These are phyloP conservation scores for Graphium colonna DNA, from an alignment of 2,888 invertebrate species.

Conservation along the genomic window DNA sequence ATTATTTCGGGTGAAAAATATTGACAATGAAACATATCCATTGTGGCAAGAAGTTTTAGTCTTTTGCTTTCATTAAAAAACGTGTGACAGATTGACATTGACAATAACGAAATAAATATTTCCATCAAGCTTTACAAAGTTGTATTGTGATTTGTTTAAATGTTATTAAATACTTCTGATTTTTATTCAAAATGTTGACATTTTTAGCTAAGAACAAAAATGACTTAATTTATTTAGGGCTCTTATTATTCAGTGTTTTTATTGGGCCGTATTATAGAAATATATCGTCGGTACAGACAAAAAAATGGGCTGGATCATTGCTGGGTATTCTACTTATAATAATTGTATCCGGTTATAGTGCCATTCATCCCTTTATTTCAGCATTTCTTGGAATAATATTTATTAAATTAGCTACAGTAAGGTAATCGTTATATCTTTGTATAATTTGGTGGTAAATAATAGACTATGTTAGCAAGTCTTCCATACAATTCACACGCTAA, in stretches of 20 bases:
- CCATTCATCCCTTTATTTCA: constrained; percentile 63
- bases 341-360: constrained; percentile 61
- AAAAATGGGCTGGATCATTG: constrained; percentile 79
- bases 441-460: constrained; percentile 4
- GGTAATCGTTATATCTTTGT: constrained; percentile 39
- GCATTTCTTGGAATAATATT: constrained; percentile 52
- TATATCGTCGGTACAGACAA: constrained; percentile 50
- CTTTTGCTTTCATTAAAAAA: too few species aligned
- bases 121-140: too few species aligned
- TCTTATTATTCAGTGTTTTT: constrained; percentile 84
- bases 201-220: constrained; percentile 82
- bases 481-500: neutral
- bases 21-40: too few species aligned
- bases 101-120: too few species aligned
- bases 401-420: constrained; percentile 59
- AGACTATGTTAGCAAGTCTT: too few species aligned
- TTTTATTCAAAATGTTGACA: constrained; percentile 43
- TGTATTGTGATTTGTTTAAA: neutral
- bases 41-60: too few species aligned
- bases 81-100: too few species aligned
- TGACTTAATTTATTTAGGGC: constrained; percentile 86
- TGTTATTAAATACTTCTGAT: neutral
- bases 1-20: too few species aligned
- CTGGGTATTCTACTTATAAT: constrained; percentile 58
- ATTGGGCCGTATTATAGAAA: constrained; percentile 84